Evolutionary conservation across 2,797 vertebrate genomes (phyloP).

Genomic region (Distichodus sexfasciatus): DNA sequence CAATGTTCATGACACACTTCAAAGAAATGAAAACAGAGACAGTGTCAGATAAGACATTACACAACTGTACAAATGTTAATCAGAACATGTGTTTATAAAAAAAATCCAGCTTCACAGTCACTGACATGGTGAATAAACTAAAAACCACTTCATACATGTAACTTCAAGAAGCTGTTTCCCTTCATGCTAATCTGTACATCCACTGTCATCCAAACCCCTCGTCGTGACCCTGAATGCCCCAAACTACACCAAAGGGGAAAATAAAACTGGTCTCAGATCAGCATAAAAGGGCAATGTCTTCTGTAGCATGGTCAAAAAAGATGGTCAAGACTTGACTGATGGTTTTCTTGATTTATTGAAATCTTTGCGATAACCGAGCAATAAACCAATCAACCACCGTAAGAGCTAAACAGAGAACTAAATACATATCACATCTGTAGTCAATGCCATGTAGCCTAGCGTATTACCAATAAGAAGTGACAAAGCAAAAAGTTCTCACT

Average conservation of each 20-base stretch:
- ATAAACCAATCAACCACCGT: too few relatives aligned
- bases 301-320: too few relatives aligned
- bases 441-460: too few relatives aligned
- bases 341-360: too few relatives aligned
- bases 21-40: too few relatives aligned
- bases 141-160: not conserved
- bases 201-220: not conserved
- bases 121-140: not conserved
- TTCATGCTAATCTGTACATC: not conserved
- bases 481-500: too few relatives aligned
- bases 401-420: too few relatives aligned
- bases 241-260: not conserved
- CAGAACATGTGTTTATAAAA: not conserved
- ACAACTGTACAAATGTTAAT: too few relatives aligned
- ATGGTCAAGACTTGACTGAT: too few relatives aligned
- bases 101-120: not conserved
- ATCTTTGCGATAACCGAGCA: too few relatives aligned
- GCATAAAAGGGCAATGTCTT: not conserved
- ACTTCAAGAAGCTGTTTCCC: not conserved
- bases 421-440: too few relatives aligned
- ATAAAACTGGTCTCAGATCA: conserved; percentile 9
- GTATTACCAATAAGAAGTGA: too few relatives aligned
- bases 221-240: not conserved
- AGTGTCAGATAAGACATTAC: not conserved
- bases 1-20: not conserved